These are phyloP conservation scores for Tamandua tetradactyla DNA, from an alignment of 2,797 vertebrate genomes.

Conservation along the genomic window DNA sequence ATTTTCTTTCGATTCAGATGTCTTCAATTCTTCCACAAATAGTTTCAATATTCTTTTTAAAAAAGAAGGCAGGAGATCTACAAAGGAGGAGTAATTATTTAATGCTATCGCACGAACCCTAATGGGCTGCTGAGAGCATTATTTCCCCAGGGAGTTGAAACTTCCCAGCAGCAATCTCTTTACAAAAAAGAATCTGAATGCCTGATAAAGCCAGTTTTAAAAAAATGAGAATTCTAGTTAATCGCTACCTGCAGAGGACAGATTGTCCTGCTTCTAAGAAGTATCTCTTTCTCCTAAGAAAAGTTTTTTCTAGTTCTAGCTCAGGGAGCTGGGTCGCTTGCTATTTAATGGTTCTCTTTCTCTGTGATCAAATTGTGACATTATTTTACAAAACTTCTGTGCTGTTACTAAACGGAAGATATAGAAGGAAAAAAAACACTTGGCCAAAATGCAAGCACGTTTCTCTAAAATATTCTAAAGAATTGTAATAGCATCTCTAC, in stretches of 20 bases:
- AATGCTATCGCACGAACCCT: constrained; percentile 45
- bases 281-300: constrained; percentile 31
- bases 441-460: neutral
- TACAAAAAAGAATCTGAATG: constrained; percentile 20
- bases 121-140: constrained; percentile 15
- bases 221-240: constrained; percentile 58
- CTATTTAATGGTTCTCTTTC: neutral
- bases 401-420: neutral
- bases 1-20: constrained; percentile 36
- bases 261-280: constrained; percentile 49
- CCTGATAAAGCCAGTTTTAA: constrained; percentile 41
- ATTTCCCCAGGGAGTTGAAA: constrained; percentile 21
- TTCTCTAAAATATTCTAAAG: neutral
- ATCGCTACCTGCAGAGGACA: neutral
- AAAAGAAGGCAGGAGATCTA: constrained; percentile 14
- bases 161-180: constrained; percentile 36
- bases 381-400: constrained; percentile 6
- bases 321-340: neutral
- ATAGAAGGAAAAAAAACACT: neutral
- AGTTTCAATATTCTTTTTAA: neutral
- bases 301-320: constrained; percentile 34
- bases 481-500: neutral
- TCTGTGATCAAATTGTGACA: constrained; percentile 40
- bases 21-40: neutral
- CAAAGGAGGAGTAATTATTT: constrained; percentile 55